Percentiles rank a stretch among this genome's conserved stretches.
Evolutionary conservation across 2,113 vertebrate genomes (phyloP).

Genomic region (Garra rufa): DNA sequence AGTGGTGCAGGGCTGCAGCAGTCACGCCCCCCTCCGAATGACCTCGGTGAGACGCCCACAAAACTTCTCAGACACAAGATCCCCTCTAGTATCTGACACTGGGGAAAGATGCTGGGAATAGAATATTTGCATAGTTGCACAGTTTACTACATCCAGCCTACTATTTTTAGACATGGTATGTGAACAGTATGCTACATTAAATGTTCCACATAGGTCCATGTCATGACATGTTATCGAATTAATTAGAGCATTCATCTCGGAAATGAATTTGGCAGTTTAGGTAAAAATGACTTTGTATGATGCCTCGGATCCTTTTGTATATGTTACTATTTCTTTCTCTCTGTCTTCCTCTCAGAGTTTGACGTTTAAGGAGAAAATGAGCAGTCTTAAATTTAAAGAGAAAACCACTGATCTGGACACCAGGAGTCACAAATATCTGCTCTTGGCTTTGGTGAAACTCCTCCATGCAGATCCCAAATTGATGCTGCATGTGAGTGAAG

Average conservation of each 20-base stretch:
- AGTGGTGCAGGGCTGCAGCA: constrained; percentile 83
- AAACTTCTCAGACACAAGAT: background rate
- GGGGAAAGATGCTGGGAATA: background rate
- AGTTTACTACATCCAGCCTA: background rate
- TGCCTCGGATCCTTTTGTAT: background rate
- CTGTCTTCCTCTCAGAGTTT: constrained; percentile 81
- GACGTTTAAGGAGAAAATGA: constrained; percentile 97
- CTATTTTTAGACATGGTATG: background rate
- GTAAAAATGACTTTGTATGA: background rate
- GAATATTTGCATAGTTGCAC: background rate
- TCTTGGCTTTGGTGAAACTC: constrained; percentile 94
- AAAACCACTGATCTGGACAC: constrained; percentile 94
- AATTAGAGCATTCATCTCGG: no score
- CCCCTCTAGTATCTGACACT: background rate
- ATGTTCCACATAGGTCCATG: background rate
- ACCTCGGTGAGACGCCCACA: constrained; percentile 82
- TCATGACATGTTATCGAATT: background rate
- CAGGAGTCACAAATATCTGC: constrained; percentile 79
- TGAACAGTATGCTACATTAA: background rate
- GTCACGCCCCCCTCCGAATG: constrained; percentile 88
- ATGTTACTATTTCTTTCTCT: background rate
- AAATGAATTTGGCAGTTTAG: background rate
- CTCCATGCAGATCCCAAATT: constrained; percentile 97
- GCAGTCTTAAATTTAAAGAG: constrained; percentile 98
- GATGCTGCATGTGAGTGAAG: constrained; percentile 88